phyloP scores from a whole-genome alignment of 2,113 vertebrate species.

The Elephas maximus region DNA sequence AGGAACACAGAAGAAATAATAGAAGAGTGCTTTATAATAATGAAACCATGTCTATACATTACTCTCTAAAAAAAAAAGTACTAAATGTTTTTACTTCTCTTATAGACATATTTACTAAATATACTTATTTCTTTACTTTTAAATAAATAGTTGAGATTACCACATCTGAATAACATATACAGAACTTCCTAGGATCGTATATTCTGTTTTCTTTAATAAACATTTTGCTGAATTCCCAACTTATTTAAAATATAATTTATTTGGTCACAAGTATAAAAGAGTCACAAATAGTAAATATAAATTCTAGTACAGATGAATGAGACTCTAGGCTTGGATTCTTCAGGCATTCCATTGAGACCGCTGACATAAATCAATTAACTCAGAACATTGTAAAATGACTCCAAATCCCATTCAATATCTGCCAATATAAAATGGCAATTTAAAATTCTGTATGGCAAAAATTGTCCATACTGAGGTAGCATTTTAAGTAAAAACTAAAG shows the following conservation, averaged over 20 bases:
- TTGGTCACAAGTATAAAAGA: conserved; percentile 54
- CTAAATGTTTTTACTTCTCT: background rate
- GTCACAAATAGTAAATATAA: conserved; percentile 54
- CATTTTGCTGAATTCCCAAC: conserved; percentile 16
- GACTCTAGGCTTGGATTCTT: conserved; percentile 12
- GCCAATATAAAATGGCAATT: conserved; percentile 55
- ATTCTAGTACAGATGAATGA: background rate
- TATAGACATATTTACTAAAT: conserved; percentile 18
- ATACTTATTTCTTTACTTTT: conserved; percentile 24
- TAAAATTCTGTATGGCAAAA: conserved; percentile 49
- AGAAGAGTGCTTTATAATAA: background rate
- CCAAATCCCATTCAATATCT: background rate
- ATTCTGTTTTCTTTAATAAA: conserved; percentile 16
- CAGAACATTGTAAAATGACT: background rate
- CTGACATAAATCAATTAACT: conserved; percentile 68
- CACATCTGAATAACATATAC: background rate
- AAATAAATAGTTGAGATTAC: background rate
- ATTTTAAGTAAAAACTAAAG: conserved; percentile 30
- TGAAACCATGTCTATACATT: background rate
- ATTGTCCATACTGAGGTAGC: conserved; percentile 9
- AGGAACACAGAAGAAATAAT: background rate
- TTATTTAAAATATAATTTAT: conserved; percentile 60
- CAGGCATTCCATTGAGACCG: conserved; percentile 44
- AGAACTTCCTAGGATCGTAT: background rate
- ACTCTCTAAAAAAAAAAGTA: conserved; percentile 43